Percentiles rank a stretch among this genome's conserved stretches.
Conservation (phyloP, 2,113 vertebrate species). For the Pterocles gutturalis region DNA sequence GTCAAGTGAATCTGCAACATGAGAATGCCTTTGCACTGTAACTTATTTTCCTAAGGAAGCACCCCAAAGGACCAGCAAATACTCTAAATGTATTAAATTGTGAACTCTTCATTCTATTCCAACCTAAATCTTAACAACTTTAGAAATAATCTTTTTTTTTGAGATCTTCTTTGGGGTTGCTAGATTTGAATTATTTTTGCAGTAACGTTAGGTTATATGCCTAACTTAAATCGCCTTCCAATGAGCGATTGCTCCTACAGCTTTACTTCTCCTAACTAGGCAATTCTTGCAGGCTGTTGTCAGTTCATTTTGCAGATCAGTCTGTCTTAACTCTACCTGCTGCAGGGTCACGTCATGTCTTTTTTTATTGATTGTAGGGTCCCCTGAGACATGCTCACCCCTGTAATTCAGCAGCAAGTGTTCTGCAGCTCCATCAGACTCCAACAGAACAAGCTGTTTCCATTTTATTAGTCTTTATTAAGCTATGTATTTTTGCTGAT, state of each 20-base stretch:
- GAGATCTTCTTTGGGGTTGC: not conserved
- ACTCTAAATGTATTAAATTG: not conserved
- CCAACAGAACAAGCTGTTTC: not conserved
- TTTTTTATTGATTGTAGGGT: not conserved
- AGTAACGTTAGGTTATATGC: not conserved
- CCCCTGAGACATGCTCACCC: not conserved
- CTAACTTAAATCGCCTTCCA: not conserved
- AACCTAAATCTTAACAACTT: not conserved
- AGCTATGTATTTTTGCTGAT: not conserved
- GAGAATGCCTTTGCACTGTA: not conserved
- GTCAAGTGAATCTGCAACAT: not conserved
- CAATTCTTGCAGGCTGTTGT: not conserved
- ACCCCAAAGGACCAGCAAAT: not conserved
- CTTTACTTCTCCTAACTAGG: slow-evolving; percentile 23
- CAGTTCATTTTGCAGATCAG: slow-evolving; percentile 16
- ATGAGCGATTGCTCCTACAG: not conserved
- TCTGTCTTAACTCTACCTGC: not conserved
- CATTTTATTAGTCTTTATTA: slow-evolving; percentile 39
- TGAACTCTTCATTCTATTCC: not conserved
- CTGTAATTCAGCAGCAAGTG: not conserved
- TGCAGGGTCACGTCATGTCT: not conserved
- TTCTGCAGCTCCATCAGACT: not conserved
- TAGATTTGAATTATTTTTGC: not conserved
- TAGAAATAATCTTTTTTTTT: not conserved
- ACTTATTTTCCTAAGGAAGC: not conserved